Evolutionary conservation across 2,797 vertebrate species (phyloP), one percentile per base, ranked within the genome.

Genomic region (Tympanoctomys barrerae): DNA sequence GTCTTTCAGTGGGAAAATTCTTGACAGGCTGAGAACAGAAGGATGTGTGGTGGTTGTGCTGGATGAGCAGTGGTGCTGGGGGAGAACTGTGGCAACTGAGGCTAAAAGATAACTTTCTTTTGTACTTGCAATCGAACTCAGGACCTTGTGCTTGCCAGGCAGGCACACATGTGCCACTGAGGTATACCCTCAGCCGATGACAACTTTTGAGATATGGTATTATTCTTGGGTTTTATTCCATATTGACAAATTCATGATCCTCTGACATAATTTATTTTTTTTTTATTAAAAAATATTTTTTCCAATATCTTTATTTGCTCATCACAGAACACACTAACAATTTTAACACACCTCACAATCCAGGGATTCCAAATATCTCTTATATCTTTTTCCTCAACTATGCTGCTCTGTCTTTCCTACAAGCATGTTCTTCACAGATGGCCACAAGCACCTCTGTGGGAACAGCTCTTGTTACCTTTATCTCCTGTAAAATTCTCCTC

Each of bases 1-100:
- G 9, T 12, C 19, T 31, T 21, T 0, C 2, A 14, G 39, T 1
- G 57, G 49, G 39, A 57, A 18, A 42, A 22, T 9, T 78, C 16
- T 14, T 0, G 2, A 19, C 1, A 24, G 71, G 6, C 5, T 46
- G 46, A 64, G 14, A 28, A 6, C 0, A 24, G 39, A 14, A 66
- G 59, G 80, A 9, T 61, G 70, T 22, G 8, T 0, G 28, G 1
- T 8, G 33, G 70, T 86, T 71, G 26, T 4, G 14, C 21, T 0
- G 1, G 13, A 21, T 16, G 9, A 59, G 82, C 11, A 6, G 54
- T n/a, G 22, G 11, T 5, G 26, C 10, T 21, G 13, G 61, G 80
- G 19, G n/a, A 24, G 49, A 36, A 13, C 5, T 18, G 5, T 19
- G 4, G 84, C 1, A 16, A 16, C 39, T 13, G 10, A 83, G 28